Percentiles rank a stretch among this genome's conserved stretches.
These are phyloP conservation scores for Cryptocephalus moraei DNA, from an alignment of 2,888 invertebrate species.

Conservation along the genomic window DNA sequence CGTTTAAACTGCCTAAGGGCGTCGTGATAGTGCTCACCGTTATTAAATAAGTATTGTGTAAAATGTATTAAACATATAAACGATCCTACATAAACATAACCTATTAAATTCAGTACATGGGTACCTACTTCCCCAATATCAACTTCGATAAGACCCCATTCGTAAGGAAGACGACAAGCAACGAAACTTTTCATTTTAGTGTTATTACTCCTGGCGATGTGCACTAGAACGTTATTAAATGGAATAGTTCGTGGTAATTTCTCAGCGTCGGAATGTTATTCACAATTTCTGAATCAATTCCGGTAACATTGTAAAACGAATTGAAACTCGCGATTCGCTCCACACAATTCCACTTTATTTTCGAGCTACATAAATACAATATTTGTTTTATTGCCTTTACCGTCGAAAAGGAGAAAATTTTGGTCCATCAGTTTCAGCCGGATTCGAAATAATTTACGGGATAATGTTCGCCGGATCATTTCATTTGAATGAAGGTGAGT, in stretches of 20 bases:
- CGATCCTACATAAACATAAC: too few relatives aligned
- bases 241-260: slow-evolving; percentile 1
- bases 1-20: too few relatives aligned
- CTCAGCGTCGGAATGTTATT: slow-evolving; percentile 2
- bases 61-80: too few relatives aligned
- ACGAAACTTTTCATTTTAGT: not conserved
- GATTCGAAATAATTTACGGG: too few relatives aligned
- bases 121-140: too few relatives aligned
- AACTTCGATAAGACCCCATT: too few relatives aligned
- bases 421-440: not conserved
- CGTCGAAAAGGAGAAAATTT: not conserved
- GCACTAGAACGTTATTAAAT: not conserved
- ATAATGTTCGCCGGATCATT: too few relatives aligned
- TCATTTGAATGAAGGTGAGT: too few relatives aligned
- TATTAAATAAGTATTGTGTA: too few relatives aligned
- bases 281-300: slow-evolving; percentile 4
- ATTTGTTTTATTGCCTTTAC: not conserved
- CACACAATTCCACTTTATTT: not conserved
- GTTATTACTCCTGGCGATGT: not conserved
- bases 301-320: slow-evolving; percentile 1
- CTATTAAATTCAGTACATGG: too few relatives aligned
- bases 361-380: not conserved
- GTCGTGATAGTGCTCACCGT: too few relatives aligned
- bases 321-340: not conserved
- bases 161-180: too few relatives aligned